Evolutionary conservation across 2,113 vertebrate species (phyloP).

Genomic region (Hoplias malabaricus): DNA sequence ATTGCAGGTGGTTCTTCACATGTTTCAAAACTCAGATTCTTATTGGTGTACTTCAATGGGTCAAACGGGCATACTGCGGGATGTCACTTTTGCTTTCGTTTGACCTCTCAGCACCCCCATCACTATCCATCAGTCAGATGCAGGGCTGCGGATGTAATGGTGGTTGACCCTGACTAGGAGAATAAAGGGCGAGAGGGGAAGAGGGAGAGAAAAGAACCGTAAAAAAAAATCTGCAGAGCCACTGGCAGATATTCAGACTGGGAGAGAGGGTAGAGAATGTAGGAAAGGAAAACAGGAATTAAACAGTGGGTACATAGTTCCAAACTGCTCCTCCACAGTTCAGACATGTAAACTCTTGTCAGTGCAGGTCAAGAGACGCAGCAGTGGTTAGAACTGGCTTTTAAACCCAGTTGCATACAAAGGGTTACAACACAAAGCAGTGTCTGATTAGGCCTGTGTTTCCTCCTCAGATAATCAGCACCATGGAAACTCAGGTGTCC

Average conservation of each 20-base stretch:
- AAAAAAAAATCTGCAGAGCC: constrained; percentile 73
- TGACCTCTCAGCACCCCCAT: constrained; percentile 27
- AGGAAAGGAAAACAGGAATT: constrained; percentile 48
- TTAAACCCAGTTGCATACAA: neutral
- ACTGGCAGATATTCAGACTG: constrained; percentile 52
- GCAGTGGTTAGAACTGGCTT: neutral
- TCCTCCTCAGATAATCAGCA: constrained; percentile 96
- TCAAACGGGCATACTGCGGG: constrained; percentile 33
- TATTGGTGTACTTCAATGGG: constrained; percentile 24
- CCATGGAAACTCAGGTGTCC: constrained; percentile 97
- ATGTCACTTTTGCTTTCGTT: constrained; percentile 51
- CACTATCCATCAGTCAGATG: constrained; percentile 43
- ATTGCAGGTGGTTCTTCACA: neutral
- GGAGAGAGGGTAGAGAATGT: constrained; percentile 53
- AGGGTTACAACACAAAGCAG: constrained; percentile 3
- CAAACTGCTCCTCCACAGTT: neutral
- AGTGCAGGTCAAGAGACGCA: constrained; percentile 1
- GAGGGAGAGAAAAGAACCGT: constrained; percentile 49
- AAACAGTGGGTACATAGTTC: constrained; percentile 23
- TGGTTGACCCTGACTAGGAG: constrained; percentile 68
- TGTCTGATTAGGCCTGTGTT: constrained; percentile 57
- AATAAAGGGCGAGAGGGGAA: constrained; percentile 51
- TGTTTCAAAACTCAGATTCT: neutral
- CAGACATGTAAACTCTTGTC: neutral
- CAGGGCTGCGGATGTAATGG: constrained; percentile 66